Base-by-base conservation (phyloP, 2,797 vertebrate genomes). In the Phalloptychus januarius region DNA sequence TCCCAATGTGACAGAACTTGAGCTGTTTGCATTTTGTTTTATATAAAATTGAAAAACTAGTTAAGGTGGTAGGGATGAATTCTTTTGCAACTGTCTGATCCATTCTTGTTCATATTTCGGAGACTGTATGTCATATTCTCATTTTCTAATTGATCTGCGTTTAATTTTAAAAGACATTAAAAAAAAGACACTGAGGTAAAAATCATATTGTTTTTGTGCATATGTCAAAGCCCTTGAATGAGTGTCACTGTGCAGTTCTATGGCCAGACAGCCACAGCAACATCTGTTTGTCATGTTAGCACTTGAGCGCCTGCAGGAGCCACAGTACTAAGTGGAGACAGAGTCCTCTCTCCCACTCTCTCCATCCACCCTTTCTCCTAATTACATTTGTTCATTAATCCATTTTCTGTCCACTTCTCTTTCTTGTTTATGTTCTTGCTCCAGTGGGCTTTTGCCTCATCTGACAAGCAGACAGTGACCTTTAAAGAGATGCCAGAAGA, bases 331-430 rank as follows among this genome's bases (percentile, higher is more conserved):
- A 91, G 90, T 94, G 94, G 93, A 95, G 93, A 94, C 93, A 90
- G 93, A 89, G 88, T 90, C 92, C 89, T 89, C 88, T 91, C 90
- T 92, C 88, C 89, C 87, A 86, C 92, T 92, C 87, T 90, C 91
- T 87, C 90, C 92, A 88, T 90, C 90, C 91, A 93, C 89, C 86
- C 88, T 88, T 86, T 91, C 89, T 93, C 91, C 92, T 95, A 95
- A 96, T 95, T 93, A 93, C 91, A 94, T 96, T 96, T 95, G 86
- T 93, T 95, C 91, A 94, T 95, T 95, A 94, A 95, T 96, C 94
- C 87, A 93, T 95, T 95, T 95, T 95, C 92, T 93, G 91, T 93
- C 93, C 91, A 94, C 94, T 94, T 94, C 91, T 93, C 89, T 86
- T 91, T 89, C 92, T 94, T 94, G 94, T 93, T 94, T 94, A 93